Base-by-base conservation (phyloP, 2,888 invertebrate genomes). In the Eupithecia inturbata region DNA sequence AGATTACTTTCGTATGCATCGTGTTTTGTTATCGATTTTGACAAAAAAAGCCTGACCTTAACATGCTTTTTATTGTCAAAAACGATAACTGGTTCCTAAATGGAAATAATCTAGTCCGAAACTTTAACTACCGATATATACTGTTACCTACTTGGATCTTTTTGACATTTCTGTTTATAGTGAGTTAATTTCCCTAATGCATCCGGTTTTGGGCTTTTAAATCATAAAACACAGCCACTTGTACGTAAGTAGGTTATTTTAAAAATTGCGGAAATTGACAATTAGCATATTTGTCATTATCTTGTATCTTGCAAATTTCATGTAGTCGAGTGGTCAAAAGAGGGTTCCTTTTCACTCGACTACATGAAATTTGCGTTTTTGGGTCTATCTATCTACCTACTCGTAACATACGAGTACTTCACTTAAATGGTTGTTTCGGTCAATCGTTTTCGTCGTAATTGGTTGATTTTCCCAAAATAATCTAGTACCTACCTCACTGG, bases 141-240 rank as follows among this genome's bases (percentile, higher is more conserved):
- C 86, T 84, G 85, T 85, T 85, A 36, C 36, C 36, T 36, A 86
- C 75, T 77, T 75, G 82, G 82, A 80, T 82, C 85, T 81, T 85
- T 83, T 83, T 85, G 78, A 82, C 76, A 82, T 82, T 74, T 81
- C 79, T 83, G 79, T 78, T 79, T 78, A 82, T 81, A 79, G 78
- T 76, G 78, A 77, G 76, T 80, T 83, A 77, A 80, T 80, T 81
- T 81, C 75, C 26, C 14, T 70, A 64, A 63, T 49, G 41, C 60
- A 31, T 49, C 73, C 63, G 57, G 64, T 62, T 75, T 69, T 19
- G 10, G 5, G 22, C 14, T 41, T 41, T 16, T 60, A 16, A 28
- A 60, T 60, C 60, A 28, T 62, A 16, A 60, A 62, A 28, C 19
- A 31, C 31, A 62, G 28, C 31, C 28, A 28, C 16, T 62, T 62